phyloP scores from a whole-genome alignment of 1,140 invertebrate genomes.

The Limonius californicus region DNA sequence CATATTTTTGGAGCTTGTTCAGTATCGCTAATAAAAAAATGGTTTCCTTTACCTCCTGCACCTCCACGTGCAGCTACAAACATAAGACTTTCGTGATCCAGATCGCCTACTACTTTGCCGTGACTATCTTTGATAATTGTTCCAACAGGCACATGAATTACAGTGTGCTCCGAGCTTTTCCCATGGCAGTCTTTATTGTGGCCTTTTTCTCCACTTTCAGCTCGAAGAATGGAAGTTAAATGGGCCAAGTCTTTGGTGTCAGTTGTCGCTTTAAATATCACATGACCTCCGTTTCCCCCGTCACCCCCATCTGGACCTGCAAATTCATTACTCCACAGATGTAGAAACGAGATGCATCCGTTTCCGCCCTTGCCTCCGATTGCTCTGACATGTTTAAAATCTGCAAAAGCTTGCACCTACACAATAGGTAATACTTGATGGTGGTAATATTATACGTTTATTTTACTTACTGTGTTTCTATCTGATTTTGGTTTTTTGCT shows the following conservation, averaged over 20 bases:
- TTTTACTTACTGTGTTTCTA: conserved; percentile 37
- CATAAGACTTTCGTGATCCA: conserved; percentile 67
- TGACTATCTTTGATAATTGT: conserved; percentile 70
- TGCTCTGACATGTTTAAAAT: conserved; percentile 60
- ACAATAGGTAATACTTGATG: background rate
- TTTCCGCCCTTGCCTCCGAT: conserved; percentile 88
- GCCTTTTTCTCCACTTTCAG: conserved; percentile 69
- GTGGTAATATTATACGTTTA: background rate
- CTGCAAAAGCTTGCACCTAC: conserved; percentile 64
- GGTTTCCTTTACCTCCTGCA: conserved; percentile 91
- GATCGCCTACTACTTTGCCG: conserved; percentile 66
- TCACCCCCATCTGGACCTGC: conserved; percentile 96
- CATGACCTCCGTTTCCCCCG: conserved; percentile 96
- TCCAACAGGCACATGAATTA: conserved; percentile 82
- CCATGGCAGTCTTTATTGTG: conserved; percentile 68
- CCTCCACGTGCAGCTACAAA: conserved; percentile 94
- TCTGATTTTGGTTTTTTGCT: conserved; percentile 53
- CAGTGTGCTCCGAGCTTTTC: conserved; percentile 75
- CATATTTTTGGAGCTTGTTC: conserved; percentile 81
- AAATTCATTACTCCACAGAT: conserved; percentile 71
- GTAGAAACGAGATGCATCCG: conserved; percentile 84
- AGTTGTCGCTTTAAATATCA: conserved; percentile 75
- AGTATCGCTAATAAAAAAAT: conserved; percentile 80
- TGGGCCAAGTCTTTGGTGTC: conserved; percentile 72
- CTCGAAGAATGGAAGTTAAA: conserved; percentile 59